These are phyloP conservation scores for Scatophagus argus DNA, from an alignment of 2,113 vertebrate species.

Conservation along the genomic window DNA sequence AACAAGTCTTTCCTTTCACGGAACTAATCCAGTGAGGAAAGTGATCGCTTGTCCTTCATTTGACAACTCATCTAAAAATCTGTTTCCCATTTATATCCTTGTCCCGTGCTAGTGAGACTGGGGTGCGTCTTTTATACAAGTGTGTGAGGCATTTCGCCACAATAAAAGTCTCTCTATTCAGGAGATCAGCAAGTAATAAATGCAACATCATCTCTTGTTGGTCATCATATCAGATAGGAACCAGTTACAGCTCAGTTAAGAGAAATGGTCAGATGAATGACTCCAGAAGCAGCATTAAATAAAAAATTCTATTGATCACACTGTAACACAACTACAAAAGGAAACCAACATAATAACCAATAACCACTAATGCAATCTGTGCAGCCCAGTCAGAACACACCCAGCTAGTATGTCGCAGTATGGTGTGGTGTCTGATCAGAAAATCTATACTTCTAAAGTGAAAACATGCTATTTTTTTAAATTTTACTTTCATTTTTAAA, in stretches of 20 bases:
- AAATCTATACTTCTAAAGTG: too few relatives aligned
- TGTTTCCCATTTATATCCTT: constrained; percentile 15
- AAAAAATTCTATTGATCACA: too few relatives aligned
- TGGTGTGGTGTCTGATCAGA: too few relatives aligned
- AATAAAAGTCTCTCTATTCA: constrained; percentile 30
- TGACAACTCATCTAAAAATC: constrained; percentile 1
- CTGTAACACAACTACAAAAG: too few relatives aligned
- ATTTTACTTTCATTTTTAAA: too few relatives aligned
- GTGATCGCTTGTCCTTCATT: neutral
- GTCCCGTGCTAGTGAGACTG: constrained; percentile 13
- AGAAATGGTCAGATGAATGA: neutral
- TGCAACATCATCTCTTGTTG: neutral
- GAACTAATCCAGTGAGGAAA: neutral
- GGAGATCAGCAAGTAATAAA: neutral
- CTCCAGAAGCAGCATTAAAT: neutral
- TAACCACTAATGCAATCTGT: too few relatives aligned
- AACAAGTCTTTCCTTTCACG: constrained; percentile 1
- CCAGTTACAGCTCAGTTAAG: neutral
- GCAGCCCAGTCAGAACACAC: too few relatives aligned
- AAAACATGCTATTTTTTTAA: too few relatives aligned
- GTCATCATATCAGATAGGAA: neutral
- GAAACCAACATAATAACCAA: too few relatives aligned
- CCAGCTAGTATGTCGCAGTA: too few relatives aligned
- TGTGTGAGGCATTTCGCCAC: constrained; percentile 37
- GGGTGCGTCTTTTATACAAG: constrained; percentile 10